Evolutionary conservation across 2,113 vertebrate species (phyloP).

Genomic region (Rhipidura dahli): DNA sequence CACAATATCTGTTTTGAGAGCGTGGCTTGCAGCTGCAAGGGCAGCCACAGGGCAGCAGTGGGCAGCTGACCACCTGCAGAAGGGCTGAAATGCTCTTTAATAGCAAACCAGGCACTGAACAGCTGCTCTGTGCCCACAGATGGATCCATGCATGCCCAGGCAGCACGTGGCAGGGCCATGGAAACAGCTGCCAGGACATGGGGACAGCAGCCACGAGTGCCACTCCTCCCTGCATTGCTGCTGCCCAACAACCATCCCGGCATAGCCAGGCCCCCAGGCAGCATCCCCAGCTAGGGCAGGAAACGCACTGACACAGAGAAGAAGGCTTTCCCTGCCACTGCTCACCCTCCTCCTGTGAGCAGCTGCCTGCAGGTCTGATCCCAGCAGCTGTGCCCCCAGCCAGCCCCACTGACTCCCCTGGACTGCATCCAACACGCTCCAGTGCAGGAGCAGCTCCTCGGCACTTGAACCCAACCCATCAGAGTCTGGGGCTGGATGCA

Average conservation of each 20-base stretch:
- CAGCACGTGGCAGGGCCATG: not conserved
- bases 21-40: rapidly evolving
- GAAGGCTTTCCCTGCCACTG: not conserved
- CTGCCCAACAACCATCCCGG: not conserved
- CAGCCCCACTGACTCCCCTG: not conserved
- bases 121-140: not conserved
- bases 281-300: not conserved
- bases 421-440: not conserved
- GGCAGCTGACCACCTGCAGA: not conserved
- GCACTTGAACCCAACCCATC: not conserved
- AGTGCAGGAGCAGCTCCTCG: not conserved
- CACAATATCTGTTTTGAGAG: not conserved
- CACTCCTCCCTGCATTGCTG: not conserved
- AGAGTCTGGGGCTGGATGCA: not conserved
- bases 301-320: rapidly evolving
- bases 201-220: not conserved
- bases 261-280: not conserved
- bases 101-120: not conserved
- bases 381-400: not conserved
- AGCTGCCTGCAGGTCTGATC: not conserved
- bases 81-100: not conserved
- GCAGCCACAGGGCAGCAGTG: not conserved
- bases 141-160: rapidly evolving
- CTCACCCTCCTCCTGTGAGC: not conserved
- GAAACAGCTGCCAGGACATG: rapidly evolving